phyloP scores from a whole-genome alignment of 2,888 invertebrate species.

The Phengaris alcon region DNA sequence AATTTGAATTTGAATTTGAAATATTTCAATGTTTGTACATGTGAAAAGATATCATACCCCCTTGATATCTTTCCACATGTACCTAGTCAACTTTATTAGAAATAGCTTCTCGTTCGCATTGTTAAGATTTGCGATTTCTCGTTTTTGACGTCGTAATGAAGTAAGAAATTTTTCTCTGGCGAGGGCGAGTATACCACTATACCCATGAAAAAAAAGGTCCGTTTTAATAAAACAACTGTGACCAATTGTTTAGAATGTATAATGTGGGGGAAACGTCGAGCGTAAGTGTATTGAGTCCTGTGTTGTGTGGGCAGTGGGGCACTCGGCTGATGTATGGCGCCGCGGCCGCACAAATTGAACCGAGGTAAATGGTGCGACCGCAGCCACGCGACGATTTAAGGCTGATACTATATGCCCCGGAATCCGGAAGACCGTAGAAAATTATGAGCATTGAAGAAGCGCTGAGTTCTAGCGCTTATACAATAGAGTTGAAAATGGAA shows the following conservation, averaged over 20 bases:
- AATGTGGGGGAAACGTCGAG: slow-evolving; percentile 70
- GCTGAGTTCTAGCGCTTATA: too few species aligned
- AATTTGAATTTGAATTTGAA: too few species aligned
- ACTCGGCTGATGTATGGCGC: slow-evolving; percentile 62
- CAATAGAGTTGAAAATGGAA: too few species aligned
- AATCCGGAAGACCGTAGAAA: too few species aligned
- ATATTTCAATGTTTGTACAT: too few species aligned
- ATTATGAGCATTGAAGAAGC: too few species aligned
- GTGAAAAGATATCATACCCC: too few species aligned
- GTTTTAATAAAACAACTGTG: slow-evolving; percentile 21
- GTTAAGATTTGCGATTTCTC: too few species aligned
- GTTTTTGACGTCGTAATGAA: background rate
- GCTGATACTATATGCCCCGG: too few species aligned
- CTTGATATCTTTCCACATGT: too few species aligned
- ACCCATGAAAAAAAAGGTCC: background rate
- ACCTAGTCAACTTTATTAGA: too few species aligned
- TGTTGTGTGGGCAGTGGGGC: slow-evolving; percentile 54
- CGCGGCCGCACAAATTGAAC: slow-evolving; percentile 63
- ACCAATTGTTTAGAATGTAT: slow-evolving; percentile 66
- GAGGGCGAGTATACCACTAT: background rate
- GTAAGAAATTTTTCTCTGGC: background rate
- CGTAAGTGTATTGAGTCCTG: slow-evolving; percentile 70
- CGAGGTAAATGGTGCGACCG: slow-evolving; percentile 69
- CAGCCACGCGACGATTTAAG: slow-evolving; percentile 35
- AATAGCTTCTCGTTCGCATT: too few species aligned